These are phyloP conservation scores for Eucidaris tribuloides DNA, from an alignment of 35 echinoderm and acorn worm genomes.

Conservation along the genomic window DNA sequence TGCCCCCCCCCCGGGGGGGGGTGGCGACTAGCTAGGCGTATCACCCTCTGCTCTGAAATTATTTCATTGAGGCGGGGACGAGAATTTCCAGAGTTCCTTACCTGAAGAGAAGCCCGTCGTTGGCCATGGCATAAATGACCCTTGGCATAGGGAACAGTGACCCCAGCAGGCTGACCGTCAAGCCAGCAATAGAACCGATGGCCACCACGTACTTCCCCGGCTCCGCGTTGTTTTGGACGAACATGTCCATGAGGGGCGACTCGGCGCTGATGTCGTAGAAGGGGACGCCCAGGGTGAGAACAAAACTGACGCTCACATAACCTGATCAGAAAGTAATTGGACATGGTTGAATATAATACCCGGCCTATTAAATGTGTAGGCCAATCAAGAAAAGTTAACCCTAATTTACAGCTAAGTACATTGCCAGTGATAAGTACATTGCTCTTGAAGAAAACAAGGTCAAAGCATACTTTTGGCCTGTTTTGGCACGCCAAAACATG, in stretches of 20 bases:
- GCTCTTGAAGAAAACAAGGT: too few relatives aligned
- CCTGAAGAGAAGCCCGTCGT: conserved; percentile 95
- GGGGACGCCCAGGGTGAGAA: conserved; percentile 83
- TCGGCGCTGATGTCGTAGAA: conserved; percentile 66
- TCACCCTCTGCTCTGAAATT: too few relatives aligned
- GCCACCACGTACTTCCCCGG: conserved; percentile 80
- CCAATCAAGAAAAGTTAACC: too few relatives aligned
- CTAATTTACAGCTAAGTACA: too few relatives aligned
- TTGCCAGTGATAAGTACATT: too few relatives aligned
- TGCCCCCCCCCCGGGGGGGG: too few relatives aligned
- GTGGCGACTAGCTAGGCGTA: too few relatives aligned
- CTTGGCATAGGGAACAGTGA: conserved; percentile 95
- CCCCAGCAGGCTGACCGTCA: conserved; percentile 84
- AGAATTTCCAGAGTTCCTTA: conserved; percentile 12
- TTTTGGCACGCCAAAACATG: too few relatives aligned
- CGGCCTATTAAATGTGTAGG: too few relatives aligned
- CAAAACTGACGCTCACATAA: conserved; percentile 86
- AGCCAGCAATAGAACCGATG: conserved; percentile 71
- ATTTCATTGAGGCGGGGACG: too few relatives aligned
- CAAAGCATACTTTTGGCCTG: too few relatives aligned
- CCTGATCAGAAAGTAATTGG: conserved; percentile 22
- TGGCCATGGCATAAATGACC: conserved; percentile 96
- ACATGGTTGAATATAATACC: too few relatives aligned
- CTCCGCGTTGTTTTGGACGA: conserved; percentile 82
- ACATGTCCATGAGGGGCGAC: conserved; percentile 97